A percentile compares a stretch with the other conserved stretches of the same genome.
Evolutionary conservation across 2,797 vertebrate species (phyloP).

Genomic region (Rhinatrema bivittatum): DNA sequence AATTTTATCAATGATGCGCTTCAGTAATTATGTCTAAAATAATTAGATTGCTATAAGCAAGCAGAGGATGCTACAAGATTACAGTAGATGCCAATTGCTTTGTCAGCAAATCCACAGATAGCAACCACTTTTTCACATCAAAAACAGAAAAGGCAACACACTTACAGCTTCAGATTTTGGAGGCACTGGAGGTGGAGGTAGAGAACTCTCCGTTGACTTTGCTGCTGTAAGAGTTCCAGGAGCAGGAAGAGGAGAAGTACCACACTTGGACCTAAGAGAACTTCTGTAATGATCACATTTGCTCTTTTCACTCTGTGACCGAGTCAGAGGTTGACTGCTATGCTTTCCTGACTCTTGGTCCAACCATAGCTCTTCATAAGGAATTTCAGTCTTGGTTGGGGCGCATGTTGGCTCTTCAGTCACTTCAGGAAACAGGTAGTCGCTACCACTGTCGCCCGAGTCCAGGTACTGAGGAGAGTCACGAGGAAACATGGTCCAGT

Average conservation of each 20-base stretch:
- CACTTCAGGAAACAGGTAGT: constrained; percentile 79
- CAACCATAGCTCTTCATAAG: constrained; percentile 95
- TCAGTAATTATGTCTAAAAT: no score
- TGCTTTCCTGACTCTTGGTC: constrained; percentile 67
- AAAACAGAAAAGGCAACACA: constrained; percentile 22
- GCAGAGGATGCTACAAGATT: no score
- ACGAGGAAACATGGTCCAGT: constrained; percentile 76
- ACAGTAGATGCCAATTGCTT: no score
- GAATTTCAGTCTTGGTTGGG: constrained; percentile 71
- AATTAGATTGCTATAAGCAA: no score
- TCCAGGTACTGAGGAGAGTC: constrained; percentile 72
- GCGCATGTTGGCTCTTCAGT: constrained; percentile 54
- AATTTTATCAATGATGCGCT: no score
- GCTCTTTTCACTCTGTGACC: constrained; percentile 55
- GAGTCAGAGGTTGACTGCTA: constrained; percentile 47
- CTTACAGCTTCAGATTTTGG: constrained; percentile 98
- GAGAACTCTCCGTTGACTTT: constrained; percentile 66
- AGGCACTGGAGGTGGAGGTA: constrained; percentile 94
- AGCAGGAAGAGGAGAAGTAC: constrained; percentile 55
- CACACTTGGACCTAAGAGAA: constrained; percentile 54
- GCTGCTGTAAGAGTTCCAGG: constrained; percentile 52
- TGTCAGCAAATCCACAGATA: not conserved
- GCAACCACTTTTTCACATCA: no score
- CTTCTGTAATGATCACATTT: constrained; percentile 58
- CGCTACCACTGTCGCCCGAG: constrained; percentile 61